Conservation (phyloP, 2,888 invertebrate species). For the Meganola albula region DNA sequence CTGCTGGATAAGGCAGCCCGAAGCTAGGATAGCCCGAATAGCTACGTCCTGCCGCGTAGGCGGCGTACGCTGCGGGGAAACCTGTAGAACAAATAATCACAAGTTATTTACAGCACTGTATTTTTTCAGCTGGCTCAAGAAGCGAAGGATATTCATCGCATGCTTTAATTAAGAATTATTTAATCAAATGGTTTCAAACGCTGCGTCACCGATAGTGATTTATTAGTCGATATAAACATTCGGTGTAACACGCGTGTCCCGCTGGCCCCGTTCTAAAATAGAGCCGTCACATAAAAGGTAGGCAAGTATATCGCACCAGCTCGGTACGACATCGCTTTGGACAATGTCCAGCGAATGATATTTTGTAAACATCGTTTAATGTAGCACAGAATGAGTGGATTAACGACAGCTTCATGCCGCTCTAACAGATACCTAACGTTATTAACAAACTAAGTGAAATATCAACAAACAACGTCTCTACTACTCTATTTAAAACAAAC, state of each 20-base stretch:
- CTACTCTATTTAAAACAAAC: constrained; percentile 39
- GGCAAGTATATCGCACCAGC: constrained; percentile 50
- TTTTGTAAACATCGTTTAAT: constrained; percentile 66
- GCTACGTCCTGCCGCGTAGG: constrained; percentile 97
- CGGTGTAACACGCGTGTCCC: constrained; percentile 49
- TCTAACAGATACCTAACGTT: constrained; percentile 34
- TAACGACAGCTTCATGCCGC: constrained; percentile 44
- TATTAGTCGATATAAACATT: constrained; percentile 42
- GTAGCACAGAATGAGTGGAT: constrained; percentile 53
- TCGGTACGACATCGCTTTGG: constrained; percentile 62
- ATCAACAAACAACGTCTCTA: constrained; percentile 40
- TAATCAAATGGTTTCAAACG: constrained; percentile 31
- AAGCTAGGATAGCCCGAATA: constrained; percentile 98
- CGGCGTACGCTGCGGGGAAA: constrained; percentile 97
- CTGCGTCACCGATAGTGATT: constrained; percentile 35
- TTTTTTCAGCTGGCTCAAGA: constrained; percentile 26
- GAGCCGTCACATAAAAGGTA: constrained; percentile 62
- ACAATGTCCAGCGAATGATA: constrained; percentile 65
- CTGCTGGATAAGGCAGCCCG: constrained; percentile 98
- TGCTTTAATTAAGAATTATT: constrained; percentile 42
- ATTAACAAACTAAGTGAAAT: constrained; percentile 23
- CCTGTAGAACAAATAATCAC: constrained; percentile 80
- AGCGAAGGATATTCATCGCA: constrained; percentile 51
- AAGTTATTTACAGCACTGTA: constrained; percentile 26
- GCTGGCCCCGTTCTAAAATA: constrained; percentile 62